Percentiles rank a stretch among this genome's conserved stretches.
These are phyloP conservation scores for Ametastegia equiseti DNA, from an alignment of 2,888 invertebrate genomes.

Conservation along the genomic window DNA sequence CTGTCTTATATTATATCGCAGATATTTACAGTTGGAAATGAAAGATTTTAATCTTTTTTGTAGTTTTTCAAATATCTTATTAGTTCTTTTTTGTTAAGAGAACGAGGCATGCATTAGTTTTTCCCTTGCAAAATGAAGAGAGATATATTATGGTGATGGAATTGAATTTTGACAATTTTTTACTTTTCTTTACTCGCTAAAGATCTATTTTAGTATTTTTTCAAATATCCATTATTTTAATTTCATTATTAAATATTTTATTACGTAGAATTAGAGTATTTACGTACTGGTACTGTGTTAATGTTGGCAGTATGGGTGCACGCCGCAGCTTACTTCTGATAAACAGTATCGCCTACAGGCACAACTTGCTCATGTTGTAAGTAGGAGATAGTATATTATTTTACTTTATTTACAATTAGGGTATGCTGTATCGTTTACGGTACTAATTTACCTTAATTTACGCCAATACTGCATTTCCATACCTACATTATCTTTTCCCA, in stretches of 20 bases:
- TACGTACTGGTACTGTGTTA: conserved; percentile 73
- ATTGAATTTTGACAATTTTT: background rate
- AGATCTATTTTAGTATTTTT: background rate
- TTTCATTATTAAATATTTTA: conserved; percentile 56
- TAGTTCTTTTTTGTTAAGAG: too few relatives aligned
- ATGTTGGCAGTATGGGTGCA: conserved; percentile 78
- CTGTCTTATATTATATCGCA: background rate
- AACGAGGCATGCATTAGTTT: too few relatives aligned
- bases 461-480: conserved; percentile 27
- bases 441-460: too few relatives aligned
- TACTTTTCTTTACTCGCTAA: background rate
- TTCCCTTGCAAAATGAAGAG: too few relatives aligned
- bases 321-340: conserved; percentile 85
- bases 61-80: too few relatives aligned
- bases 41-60: too few relatives aligned
- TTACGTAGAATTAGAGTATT: conserved; percentile 72
- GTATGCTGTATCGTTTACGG: too few relatives aligned
- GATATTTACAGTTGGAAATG: too few relatives aligned
- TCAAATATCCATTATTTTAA: conserved; percentile 51
- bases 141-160: too few relatives aligned
- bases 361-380: conserved; percentile 85
- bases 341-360: conserved; percentile 85
- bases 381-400: conserved; percentile 77
- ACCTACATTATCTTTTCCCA: background rate
- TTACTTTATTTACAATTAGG: conserved; percentile 46